Evolutionary conservation across 1,140 invertebrate genomes (phyloP).

Genomic region (Drosophila yakuba): DNA sequence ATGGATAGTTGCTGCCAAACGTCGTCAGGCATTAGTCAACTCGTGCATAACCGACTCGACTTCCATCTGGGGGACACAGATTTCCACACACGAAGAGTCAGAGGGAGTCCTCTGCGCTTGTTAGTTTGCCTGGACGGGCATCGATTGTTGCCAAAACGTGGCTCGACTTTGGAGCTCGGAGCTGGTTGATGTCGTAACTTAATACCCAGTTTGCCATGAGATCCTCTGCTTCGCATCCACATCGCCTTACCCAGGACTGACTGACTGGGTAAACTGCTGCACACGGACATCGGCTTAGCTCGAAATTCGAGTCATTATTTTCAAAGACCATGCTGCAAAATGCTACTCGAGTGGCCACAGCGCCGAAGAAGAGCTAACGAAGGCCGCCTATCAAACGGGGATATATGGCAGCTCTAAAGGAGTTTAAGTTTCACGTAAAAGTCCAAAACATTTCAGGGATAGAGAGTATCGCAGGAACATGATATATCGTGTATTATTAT

Average conservation of each 20-base stretch:
- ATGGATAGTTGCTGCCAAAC: slow-evolving; percentile 47
- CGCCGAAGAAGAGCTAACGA: slow-evolving; percentile 2
- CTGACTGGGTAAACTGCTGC: slow-evolving; percentile 9
- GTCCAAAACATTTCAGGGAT: neutral
- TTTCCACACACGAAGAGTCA: neutral
- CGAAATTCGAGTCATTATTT: slow-evolving; percentile 57
- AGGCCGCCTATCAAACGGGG: neutral
- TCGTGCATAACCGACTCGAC: slow-evolving; percentile 67
- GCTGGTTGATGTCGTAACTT: slow-evolving; percentile 31
- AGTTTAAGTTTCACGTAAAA: neutral
- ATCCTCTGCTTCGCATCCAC: neutral
- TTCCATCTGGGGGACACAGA: slow-evolving; percentile 31
- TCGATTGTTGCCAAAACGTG: slow-evolving; percentile 47
- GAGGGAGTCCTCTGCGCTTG: slow-evolving; percentile 5
- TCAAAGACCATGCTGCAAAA: slow-evolving; percentile 14
- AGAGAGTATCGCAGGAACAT: neutral
- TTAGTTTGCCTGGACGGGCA: slow-evolving; percentile 7
- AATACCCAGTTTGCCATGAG: slow-evolving; percentile 41
- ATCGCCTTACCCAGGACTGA: neutral
- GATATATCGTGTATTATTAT: neutral
- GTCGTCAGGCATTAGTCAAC: slow-evolving; percentile 60
- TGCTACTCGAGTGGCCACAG: slow-evolving; percentile 21
- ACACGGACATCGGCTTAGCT: slow-evolving; percentile 29
- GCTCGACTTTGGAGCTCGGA: slow-evolving; percentile 3
- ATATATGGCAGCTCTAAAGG: neutral